Base-by-base conservation (phyloP, 2,797 vertebrate genomes). In the Myotis vivesi region DNA sequence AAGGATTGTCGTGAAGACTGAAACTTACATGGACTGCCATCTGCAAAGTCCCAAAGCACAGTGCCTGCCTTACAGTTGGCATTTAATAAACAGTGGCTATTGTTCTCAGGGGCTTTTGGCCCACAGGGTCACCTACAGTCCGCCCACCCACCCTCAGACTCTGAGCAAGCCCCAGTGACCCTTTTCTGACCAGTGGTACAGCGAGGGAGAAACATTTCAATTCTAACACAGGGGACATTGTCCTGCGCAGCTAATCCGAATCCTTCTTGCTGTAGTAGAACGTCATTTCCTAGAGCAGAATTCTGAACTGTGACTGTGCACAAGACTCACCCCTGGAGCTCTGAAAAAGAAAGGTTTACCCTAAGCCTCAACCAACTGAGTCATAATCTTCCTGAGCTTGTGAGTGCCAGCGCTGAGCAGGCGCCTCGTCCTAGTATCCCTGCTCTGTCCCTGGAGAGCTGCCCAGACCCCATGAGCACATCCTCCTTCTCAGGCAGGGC, bases 141-240 rank as follows among this genome's bases (percentile, higher is more conserved):
- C 72, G 92, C 55, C 66, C 66, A 88, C 46, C 57, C 73, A 85
- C 38, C 28, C 36, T 89, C 79, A 80, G 71, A 38, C 76, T 95
- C 76, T 71, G 84, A 77, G 53, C 76, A 94, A 95, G 92, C 8
- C 22, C 55, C 25, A 92, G 36, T 10, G 51, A 75, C 38, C 86
- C 30, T 77, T 95, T 95, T 91, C 89, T 94, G 86, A 92, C 83
- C 92, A 79, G 33, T 33, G 73, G 68, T 87, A 11, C 51, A 76
- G 36, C 85, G 15, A 89, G 28, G 62, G 59, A 84, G 80, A 71
- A 91, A 76, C 64, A 91, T 62, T 75, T 86, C 19, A 57, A 0
- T 87, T 16, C 62, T 88, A 75, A 90, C 82, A 88, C 68, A 88
- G 44, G 77, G 33, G 49, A 72, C 79, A 38, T 55, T 77, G 75